Evolutionary conservation across 2,113 vertebrate species (phyloP).

Genomic region (Eleginops maclovinus): DNA sequence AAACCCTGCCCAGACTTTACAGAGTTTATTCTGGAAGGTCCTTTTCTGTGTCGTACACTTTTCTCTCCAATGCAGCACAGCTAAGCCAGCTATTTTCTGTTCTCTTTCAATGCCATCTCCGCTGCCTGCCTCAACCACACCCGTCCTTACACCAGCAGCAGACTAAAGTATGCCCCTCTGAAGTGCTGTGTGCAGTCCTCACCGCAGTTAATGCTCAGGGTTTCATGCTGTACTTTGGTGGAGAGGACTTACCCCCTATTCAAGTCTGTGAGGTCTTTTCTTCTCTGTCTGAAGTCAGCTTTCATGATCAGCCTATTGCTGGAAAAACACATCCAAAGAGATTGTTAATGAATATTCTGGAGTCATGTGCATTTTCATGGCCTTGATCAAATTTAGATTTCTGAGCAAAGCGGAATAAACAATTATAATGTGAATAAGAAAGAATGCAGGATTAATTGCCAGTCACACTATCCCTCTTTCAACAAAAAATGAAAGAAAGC

Average conservation of each 20-base stretch:
- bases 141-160: constrained; percentile 61
- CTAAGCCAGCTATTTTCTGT: constrained; percentile 65
- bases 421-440: constrained; percentile 31
- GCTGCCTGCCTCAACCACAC: constrained; percentile 69
- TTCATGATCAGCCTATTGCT: constrained; percentile 22
- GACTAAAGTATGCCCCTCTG: constrained; percentile 65
- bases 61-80: constrained; percentile 39
- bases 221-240: constrained; percentile 50
- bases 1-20: constrained; percentile 56
- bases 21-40: constrained; percentile 73
- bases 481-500: background rate
- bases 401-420: constrained; percentile 14
- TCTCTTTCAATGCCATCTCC: constrained; percentile 57
- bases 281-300: constrained; percentile 24
- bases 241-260: constrained; percentile 50
- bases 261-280: constrained; percentile 48
- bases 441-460: background rate
- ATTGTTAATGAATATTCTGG: constrained; percentile 21
- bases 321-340: background rate
- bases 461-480: background rate
- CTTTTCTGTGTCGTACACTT: constrained; percentile 34
- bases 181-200: constrained; percentile 67
- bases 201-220: constrained; percentile 57
- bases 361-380: constrained; percentile 22
- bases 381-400: constrained; percentile 22